Evolutionary conservation across 2,113 vertebrate species (phyloP).

Genomic region (Speoplatyrhinus poulsoni): DNA sequence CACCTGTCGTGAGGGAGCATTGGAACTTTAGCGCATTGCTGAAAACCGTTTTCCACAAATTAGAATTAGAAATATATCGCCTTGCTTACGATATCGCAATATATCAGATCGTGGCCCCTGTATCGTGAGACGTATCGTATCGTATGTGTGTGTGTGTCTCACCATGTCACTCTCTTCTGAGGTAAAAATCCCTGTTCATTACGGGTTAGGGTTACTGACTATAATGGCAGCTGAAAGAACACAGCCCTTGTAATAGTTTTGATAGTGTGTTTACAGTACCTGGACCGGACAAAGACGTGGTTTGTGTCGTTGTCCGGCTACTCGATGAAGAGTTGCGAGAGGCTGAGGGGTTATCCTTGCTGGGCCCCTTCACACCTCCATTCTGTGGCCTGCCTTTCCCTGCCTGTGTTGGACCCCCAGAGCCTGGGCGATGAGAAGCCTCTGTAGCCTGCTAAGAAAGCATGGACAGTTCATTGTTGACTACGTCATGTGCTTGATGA

Average conservation of each 20-base stretch:
- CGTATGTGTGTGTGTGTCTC: no score
- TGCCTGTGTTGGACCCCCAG: background rate
- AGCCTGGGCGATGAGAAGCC: conserved; percentile 42
- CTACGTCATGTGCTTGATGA: no score
- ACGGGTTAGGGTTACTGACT: no score
- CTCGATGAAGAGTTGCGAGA: conserved; percentile 47
- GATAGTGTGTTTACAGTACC: conserved; percentile 14
- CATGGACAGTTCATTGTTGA: no score
- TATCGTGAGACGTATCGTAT: no score
- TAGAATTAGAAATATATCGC: no score
- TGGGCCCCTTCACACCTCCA: conserved; percentile 35
- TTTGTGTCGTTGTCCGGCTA: conserved; percentile 36
- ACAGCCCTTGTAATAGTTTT: background rate
- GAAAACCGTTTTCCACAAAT: no score
- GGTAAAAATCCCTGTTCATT: no score
- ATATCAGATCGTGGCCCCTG: no score
- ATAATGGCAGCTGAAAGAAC: background rate
- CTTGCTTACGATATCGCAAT: no score
- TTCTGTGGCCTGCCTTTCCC: conserved; percentile 64
- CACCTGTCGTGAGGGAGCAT: conserved; percentile 36
- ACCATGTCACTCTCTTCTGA: no score
- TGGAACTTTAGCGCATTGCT: background rate
- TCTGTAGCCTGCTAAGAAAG: conserved; percentile 38
- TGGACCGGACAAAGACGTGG: conserved; percentile 43
- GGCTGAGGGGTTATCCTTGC: conserved; percentile 39